Conservation (phyloP, 2,797 vertebrate genomes). For the Platalea minor region DNA sequence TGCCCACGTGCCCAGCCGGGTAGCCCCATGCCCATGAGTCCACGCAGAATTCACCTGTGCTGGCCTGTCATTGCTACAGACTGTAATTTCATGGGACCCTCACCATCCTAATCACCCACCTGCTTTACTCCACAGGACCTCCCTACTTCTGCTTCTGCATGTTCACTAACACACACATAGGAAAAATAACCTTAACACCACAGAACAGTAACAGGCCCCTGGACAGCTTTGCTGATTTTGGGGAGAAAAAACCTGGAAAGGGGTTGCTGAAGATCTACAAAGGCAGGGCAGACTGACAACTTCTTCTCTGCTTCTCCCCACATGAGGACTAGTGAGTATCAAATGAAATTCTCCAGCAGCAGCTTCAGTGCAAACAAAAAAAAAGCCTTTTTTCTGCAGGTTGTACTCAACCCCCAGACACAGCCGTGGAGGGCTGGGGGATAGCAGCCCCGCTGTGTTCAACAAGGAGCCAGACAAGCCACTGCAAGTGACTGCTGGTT, state of each 20-base stretch:
- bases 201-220: neutral
- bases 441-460: neutral
- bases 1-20: fast-evolving
- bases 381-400: neutral
- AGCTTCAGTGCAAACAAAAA: neutral
- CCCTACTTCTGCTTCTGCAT: neutral
- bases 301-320: neutral
- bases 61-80: neutral
- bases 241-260: neutral
- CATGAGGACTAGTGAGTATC: neutral
- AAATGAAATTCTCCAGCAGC: neutral
- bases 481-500: neutral
- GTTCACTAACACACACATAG: neutral
- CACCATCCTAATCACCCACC: neutral
- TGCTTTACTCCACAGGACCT: neutral
- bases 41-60: fast-evolving
- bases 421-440: neutral
- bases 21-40: neutral
- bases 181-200: neutral
- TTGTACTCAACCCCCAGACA: neutral
- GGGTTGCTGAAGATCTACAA: neutral
- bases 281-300: neutral
- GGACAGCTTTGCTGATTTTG: neutral
- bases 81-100: neutral
- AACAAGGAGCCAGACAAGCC: neutral